Conservation (phyloP, 2,113 vertebrate species). For the Leucoraja erinaceus region DNA sequence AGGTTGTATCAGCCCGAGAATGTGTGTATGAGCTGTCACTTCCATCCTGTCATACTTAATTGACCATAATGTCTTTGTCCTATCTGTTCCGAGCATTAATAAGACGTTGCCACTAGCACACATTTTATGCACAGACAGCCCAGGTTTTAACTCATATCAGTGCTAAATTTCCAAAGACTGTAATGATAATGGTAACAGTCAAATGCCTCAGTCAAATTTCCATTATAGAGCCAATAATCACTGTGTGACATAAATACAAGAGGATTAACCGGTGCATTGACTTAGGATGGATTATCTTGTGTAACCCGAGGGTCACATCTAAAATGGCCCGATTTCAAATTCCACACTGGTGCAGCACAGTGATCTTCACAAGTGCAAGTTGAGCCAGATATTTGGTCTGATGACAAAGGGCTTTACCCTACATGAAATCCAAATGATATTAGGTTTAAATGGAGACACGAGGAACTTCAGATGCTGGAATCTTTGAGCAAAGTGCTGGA, state of each 20-base stretch:
- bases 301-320: slow-evolving; percentile 7
- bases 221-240: neutral
- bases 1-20: slow-evolving; percentile 5
- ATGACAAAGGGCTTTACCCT: too few species aligned
- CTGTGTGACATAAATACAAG: neutral
- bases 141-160: slow-evolving; percentile 18
- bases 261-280: neutral
- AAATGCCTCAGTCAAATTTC: neutral
- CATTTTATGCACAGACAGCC: neutral
- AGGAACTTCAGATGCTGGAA: too few species aligned
- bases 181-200: slow-evolving; percentile 7
- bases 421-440: neutral
- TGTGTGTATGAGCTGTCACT: neutral
- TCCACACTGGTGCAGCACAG: neutral
- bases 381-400: neutral
- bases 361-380: neutral
- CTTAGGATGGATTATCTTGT: slow-evolving; percentile 2
- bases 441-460: too few species aligned
- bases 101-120: slow-evolving; percentile 1
- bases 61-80: slow-evolving; percentile 28
- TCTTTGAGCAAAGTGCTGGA: too few species aligned
- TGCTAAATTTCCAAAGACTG: slow-evolving; percentile 19
- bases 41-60: slow-evolving; percentile 16
- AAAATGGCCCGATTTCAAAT: neutral
- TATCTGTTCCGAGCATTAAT: slow-evolving; percentile 4